phyloP scores from a whole-genome alignment of 1,140 invertebrate genomes.

The Campoletis sonorensis region DNA sequence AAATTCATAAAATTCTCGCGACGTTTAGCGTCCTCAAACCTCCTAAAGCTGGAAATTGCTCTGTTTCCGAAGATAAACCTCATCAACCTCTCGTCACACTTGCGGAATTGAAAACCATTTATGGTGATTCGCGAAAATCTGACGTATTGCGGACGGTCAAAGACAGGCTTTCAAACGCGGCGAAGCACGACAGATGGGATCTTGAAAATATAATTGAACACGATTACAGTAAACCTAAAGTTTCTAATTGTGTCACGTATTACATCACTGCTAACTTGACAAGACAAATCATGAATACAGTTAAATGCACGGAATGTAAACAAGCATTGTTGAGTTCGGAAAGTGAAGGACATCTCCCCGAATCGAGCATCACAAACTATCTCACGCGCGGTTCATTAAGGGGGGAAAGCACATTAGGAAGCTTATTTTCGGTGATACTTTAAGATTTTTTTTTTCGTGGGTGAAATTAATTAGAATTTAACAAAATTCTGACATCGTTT shows the following conservation, averaged over 20 bases:
- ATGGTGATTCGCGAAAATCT: slow-evolving; percentile 7
- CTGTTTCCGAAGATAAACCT: not conserved
- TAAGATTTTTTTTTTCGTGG: too few species aligned
- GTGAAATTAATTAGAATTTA: too few species aligned
- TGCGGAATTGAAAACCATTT: slow-evolving; percentile 35
- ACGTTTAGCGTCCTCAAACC: slow-evolving; percentile 13
- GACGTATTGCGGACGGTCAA: too few species aligned
- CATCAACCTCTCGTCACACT: slow-evolving; percentile 8
- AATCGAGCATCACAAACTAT: not conserved
- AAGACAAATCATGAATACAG: slow-evolving; percentile 36
- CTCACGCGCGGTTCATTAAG: too few species aligned
- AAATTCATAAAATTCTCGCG: slow-evolving; percentile 35
- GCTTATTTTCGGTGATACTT: too few species aligned
- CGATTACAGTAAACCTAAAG: slow-evolving; percentile 34
- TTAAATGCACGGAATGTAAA: slow-evolving; percentile 25
- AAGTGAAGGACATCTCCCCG: slow-evolving; percentile 11
- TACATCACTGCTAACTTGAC: slow-evolving; percentile 35
- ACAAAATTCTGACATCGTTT: too few species aligned
- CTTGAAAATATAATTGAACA: slow-evolving; percentile 40
- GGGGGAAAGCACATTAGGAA: too few species aligned
- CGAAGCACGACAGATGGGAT: slow-evolving; percentile 49
- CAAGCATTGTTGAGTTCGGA: not conserved
- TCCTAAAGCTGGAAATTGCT: slow-evolving; percentile 37
- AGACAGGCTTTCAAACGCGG: too few species aligned
- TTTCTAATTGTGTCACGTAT: slow-evolving; percentile 43